Evolutionary conservation across 2,888 invertebrate genomes (phyloP).

Genomic region (Lathronympha strigana): DNA sequence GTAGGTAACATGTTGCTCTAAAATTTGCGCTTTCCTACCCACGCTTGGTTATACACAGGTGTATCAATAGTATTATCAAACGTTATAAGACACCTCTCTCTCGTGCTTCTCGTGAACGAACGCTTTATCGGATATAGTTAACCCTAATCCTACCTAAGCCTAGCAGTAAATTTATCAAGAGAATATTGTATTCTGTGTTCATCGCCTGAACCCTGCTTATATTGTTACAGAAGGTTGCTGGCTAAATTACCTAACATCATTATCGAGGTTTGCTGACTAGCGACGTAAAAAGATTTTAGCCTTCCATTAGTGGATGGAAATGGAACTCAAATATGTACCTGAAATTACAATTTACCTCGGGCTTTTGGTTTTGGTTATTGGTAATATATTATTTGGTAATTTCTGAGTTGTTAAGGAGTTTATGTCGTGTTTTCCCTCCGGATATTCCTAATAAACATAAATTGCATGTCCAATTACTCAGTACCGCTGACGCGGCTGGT

Average conservation of each 20-base stretch:
- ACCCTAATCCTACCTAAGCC: constrained; percentile 62
- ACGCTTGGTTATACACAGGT: background rate
- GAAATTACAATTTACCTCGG: constrained; percentile 1
- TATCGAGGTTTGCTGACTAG: constrained; percentile 31
- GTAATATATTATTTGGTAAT: background rate
- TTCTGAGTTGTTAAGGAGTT: constrained; percentile 12
- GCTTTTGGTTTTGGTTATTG: background rate
- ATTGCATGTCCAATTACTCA: constrained; percentile 36
- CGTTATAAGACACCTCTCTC: constrained; percentile 22
- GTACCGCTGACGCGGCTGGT: constrained; percentile 33
- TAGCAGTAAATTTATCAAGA: constrained; percentile 61
- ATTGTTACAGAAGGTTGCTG: constrained; percentile 21
- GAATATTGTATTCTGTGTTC: constrained; percentile 56
- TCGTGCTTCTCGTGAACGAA: constrained; percentile 31
- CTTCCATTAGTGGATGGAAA: constrained; percentile 36
- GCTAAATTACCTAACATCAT: constrained; percentile 34
- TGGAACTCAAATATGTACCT: constrained; percentile 13
- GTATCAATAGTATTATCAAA: background rate
- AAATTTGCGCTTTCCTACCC: too few species aligned
- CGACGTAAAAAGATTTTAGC: constrained; percentile 31
- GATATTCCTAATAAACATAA: constrained; percentile 37
- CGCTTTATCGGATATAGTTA: constrained; percentile 53
- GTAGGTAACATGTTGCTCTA: too few species aligned
- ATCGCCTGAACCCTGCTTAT: constrained; percentile 49
- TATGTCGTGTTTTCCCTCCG: constrained; percentile 18